Evolutionary conservation across 2,113 vertebrate species (phyloP).

Genomic region (Clarias gariepinus): DNA sequence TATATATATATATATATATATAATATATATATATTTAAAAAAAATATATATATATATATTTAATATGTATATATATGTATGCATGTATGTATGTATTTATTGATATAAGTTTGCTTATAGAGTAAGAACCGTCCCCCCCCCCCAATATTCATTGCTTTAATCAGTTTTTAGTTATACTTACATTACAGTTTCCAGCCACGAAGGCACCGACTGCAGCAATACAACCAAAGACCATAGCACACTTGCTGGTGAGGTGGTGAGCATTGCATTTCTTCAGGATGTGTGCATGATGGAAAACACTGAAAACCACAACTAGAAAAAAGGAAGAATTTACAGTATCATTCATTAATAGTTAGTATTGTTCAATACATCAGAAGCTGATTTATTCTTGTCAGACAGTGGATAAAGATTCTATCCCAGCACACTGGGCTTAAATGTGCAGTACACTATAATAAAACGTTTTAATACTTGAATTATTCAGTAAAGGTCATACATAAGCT

Average conservation of each 20-base stretch:
- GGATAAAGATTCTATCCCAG: background rate
- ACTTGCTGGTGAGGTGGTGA: slow-evolving; percentile 64
- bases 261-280: slow-evolving; percentile 65
- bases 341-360: background rate
- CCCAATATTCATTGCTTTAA: background rate
- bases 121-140: too few species aligned
- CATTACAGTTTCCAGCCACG: slow-evolving; percentile 75
- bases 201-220: slow-evolving; percentile 67
- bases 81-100: too few species aligned
- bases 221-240: slow-evolving; percentile 65
- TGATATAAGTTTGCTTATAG: too few species aligned
- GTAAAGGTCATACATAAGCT: background rate
- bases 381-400: background rate
- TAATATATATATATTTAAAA: too few species aligned
- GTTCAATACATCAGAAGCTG: background rate
- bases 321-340: background rate
- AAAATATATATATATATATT: too few species aligned
- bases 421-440: background rate
- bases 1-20: too few species aligned
- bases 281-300: slow-evolving; percentile 74
- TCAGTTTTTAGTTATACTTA: slow-evolving; percentile 57
- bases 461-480: background rate
- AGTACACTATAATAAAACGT: background rate
- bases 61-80: too few species aligned
- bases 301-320: slow-evolving; percentile 70